Base-by-base conservation (phyloP, 1,140 invertebrate species). In the Drosophila athabasca region DNA sequence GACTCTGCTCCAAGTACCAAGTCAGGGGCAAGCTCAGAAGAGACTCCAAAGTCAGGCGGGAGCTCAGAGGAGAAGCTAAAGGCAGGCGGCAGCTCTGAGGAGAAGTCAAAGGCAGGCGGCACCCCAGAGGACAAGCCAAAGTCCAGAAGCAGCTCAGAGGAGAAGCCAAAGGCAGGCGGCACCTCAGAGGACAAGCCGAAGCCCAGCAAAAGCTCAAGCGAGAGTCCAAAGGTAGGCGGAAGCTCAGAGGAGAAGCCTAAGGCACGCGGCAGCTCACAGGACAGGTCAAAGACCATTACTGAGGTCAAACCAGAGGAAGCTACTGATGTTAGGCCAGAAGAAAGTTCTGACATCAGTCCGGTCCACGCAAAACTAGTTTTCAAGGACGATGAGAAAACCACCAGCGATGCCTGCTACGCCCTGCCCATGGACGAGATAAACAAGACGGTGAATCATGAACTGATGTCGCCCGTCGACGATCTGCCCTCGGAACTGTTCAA, bases 401-500 rank as follows among this genome's bases (percentile, higher is more conserved):
- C 11, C 11, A 39, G 11, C 35, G 35, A 39, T 39, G 11, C 11
- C 35, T 19, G 22, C 50, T 50, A 49, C 15, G 44, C 49, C 17
- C 48, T 78, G 26, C 55, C 79, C 19, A 58, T 81, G 0, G 62
- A 71, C 26, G 61, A 62, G 26, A 49, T 79, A 29, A 75, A 51
- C 57, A 90, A 84, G 45, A 60, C 65, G 15, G 70, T 73, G n/a
- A 52, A 73, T 6, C 70, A 65, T 15, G 67, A 83, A n/a, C 66
- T 77, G 11, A 74, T 78, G 15, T 85, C 82, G 6, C 79, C 70
- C 0, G 57, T 75, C 7, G 66, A 81, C 29, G 69, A 76, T 64
- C 60, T 61, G 0, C 60, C 62, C 3, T 66, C 81, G 0, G 90
- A 90, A 46, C 62, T 90, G 1, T 89, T 84, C 22, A 91, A 87